Base-by-base conservation (phyloP, 2,797 vertebrate genomes). In the Aldrovandia affinis region DNA sequence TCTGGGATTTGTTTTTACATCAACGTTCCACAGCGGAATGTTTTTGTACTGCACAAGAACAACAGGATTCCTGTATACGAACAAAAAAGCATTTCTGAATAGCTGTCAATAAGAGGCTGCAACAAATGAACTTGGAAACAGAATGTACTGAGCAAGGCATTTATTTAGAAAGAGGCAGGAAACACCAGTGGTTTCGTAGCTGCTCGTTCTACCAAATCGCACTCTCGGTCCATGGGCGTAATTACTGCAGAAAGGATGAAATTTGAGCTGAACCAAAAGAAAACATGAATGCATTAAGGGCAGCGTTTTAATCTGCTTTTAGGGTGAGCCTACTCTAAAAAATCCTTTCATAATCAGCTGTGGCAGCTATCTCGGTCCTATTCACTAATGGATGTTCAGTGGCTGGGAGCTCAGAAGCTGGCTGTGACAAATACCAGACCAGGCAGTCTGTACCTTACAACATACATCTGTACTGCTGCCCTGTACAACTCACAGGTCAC, bases 201-300 rank as follows among this genome's bases (percentile, higher is more conserved):
- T 22, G 39, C 42, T 77, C 20, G 42, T 77, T 47, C 68, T 25
- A 70, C 68, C 36, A 39, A 70, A 70, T 70, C 68, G 33, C 33
- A 18, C 68, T 77, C 33, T 42, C 9, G 54, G 55, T 81, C 36
- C 14, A 61, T 33, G 63, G 15, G 25, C 55, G 57, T 81, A 81
- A 81, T 81, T 59, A 63, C 55, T 44, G 10, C 57, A 42, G 36
- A 61, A 55, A 12, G 36, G 57, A 42, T 59, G 54, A 61, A 59
- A 81, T 81, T 81, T 44, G 36, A 42, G 80, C 54, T 61, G 30
- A 81, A 28, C 36, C 57, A 25, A 42, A 57, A 55, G 54, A 61
- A 81, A 77, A 77, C 39, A 77, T 77, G 28, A 25, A 81, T 42
- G 57, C 57, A 63, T 81, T 61, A 39, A 61, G 54, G 80, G 18